Evolutionary conservation across 1,140 invertebrate species (phyloP), one percentile per base, ranked within the genome.

Genomic region (Pogonomyrmex californicus): DNA sequence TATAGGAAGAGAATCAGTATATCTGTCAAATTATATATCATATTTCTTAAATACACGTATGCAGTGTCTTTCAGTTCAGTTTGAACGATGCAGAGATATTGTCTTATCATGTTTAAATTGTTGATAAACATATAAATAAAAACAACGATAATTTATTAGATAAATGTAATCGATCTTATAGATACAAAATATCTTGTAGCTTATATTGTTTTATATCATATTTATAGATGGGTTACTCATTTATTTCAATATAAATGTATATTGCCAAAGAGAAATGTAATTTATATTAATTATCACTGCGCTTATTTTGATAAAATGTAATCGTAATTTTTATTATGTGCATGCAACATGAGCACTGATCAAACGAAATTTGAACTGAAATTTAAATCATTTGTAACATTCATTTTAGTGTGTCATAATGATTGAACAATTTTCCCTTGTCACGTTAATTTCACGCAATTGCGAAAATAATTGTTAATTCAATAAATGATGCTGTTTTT

Each of bases 211-310:
- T 81, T 93, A 66, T 86, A 90, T 93, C 79, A 83, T 86, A 81
- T 90, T 77, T 87, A 85, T 92, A 92, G 23, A 23, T 88, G 87
- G 76, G 63, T 93, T 90, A 86, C 90, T 89, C 66, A 86, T 92
- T 81, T 78, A 86, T 85, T 81, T 87, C 23, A 23, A 23, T 23
- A 88, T 60, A 73, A 73, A 88, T 87, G 66, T 90, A 83, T 82
- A 88, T 44, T 51, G 56, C 82, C 87, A 71, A 60, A 89, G 83
- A 91, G 85, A 91, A 88, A 90, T 86, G 89, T 85, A 88, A 92
- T 88, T 92, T 88, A 91, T 88, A 85, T 90, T 91, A 91, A 93
- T 91, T 93, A 93, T 92, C 89, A 93, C 92, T 93, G 92, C 87
- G 83, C 89, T 93, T 93, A 93, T 68, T 87, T 92, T 88, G 91